Conservation (phyloP, 2,797 vertebrate genomes). For the Salarias fasciatus region DNA sequence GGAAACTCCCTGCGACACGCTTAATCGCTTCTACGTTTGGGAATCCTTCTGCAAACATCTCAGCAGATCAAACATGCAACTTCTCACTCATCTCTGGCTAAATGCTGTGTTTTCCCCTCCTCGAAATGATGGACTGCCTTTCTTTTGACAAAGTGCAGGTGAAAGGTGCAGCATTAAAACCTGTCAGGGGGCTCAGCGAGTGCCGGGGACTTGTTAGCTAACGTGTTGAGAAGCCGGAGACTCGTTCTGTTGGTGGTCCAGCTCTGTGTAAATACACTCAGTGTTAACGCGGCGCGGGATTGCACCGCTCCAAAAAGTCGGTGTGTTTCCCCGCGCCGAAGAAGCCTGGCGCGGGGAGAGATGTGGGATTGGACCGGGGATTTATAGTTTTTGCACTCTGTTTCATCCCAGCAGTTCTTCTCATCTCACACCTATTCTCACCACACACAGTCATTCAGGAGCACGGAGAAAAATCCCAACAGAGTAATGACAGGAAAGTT, state of each 20-base stretch:
- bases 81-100: slow-evolving; percentile 76
- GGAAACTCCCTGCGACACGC: slow-evolving; percentile 70
- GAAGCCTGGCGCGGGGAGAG: slow-evolving; percentile 65
- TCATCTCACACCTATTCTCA: slow-evolving; percentile 64
- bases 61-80: slow-evolving; percentile 73
- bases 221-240: slow-evolving; percentile 59
- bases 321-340: slow-evolving; percentile 8
- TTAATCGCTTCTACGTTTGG: slow-evolving; percentile 56
- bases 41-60: slow-evolving; percentile 73
- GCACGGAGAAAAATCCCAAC: slow-evolving; percentile 63
- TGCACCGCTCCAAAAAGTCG: slow-evolving; percentile 44
- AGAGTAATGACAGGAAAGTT: slow-evolving; percentile 57
- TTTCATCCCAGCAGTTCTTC: slow-evolving; percentile 21
- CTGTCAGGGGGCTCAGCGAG: slow-evolving; percentile 61
- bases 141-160: slow-evolving; percentile 67
- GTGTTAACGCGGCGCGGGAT: slow-evolving; percentile 55
- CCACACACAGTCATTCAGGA: slow-evolving; percentile 55
- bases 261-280: slow-evolving; percentile 73
- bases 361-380: slow-evolving; percentile 30
- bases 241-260: slow-evolving; percentile 79
- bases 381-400: slow-evolving; percentile 14
- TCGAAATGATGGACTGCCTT: slow-evolving; percentile 68
- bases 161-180: slow-evolving; percentile 71
- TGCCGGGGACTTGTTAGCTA: slow-evolving; percentile 56
- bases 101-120: slow-evolving; percentile 65